Evolutionary conservation across 2,888 invertebrate species (phyloP).

Genomic region (Chesias legatella): DNA sequence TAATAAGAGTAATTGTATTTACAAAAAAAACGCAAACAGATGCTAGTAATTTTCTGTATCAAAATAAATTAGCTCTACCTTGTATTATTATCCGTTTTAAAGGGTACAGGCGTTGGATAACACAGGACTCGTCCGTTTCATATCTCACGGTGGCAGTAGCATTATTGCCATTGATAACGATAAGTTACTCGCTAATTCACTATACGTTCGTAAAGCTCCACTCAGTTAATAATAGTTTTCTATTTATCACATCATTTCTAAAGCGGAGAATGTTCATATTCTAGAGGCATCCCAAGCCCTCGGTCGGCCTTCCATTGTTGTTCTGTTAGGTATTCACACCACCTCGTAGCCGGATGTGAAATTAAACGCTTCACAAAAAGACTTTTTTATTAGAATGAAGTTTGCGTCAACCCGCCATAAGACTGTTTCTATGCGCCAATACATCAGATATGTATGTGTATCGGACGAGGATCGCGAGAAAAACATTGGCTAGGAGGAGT

Average conservation of each 20-base stretch:
- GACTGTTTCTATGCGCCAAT: conserved; percentile 39
- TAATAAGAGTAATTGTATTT: conserved; percentile 6
- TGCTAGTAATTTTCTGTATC: too few species aligned
- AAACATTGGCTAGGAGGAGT: conserved; percentile 72
- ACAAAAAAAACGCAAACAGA: conserved; percentile 7
- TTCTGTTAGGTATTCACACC: conserved; percentile 22
- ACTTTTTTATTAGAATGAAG: conserved; percentile 24
- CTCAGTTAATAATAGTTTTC: conserved; percentile 25
- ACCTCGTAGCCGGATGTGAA: conserved; percentile 23
- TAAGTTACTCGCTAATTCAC: conserved; percentile 19
- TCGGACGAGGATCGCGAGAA: conserved; percentile 50
- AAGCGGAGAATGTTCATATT: conserved; percentile 32
- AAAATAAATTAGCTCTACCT: too few species aligned
- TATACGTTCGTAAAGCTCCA: conserved; percentile 15
- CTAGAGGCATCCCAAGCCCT: conserved; percentile 29
- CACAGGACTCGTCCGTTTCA: too few species aligned
- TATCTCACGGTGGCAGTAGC: too few species aligned
- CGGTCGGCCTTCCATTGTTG: conserved; percentile 29
- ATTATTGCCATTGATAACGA: too few species aligned
- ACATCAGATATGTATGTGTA: conserved; percentile 43
- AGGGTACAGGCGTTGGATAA: too few species aligned
- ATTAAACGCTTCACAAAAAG: conserved; percentile 30
- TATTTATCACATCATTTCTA: conserved; percentile 29
- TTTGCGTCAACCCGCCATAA: conserved; percentile 16
- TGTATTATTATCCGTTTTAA: too few species aligned